Percentiles rank a stretch among this genome's conserved stretches.
Conservation (phyloP, 1,140 invertebrate species). For the Colletes gigas region DNA sequence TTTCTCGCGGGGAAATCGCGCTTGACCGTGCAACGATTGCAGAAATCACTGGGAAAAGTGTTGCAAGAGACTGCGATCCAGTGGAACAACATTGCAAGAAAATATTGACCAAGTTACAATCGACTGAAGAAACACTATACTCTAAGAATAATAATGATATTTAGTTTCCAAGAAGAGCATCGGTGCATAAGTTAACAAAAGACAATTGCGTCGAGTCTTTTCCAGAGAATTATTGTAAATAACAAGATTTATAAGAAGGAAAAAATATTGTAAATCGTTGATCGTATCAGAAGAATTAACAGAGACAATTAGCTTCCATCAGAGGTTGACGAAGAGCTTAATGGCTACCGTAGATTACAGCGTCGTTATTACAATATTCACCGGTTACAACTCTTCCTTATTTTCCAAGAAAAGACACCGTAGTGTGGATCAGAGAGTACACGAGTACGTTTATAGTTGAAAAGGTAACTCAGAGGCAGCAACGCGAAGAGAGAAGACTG, state of each 20-base stretch:
- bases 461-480: neutral
- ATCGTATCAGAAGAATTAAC: neutral
- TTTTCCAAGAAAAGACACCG: neutral
- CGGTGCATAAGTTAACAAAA: neutral
- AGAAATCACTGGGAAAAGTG: slow-evolving; percentile 51
- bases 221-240: neutral
- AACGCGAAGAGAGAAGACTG: neutral
- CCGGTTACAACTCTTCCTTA: neutral
- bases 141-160: neutral
- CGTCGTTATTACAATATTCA: neutral
- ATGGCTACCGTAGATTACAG: neutral
- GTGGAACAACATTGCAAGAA: neutral
- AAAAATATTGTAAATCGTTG: neutral
- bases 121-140: neutral
- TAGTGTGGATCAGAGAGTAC: neutral
- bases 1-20: slow-evolving; percentile 68
- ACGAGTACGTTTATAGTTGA: neutral
- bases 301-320: neutral
- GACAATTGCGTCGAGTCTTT: too few species aligned
- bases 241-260: neutral
- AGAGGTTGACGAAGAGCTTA: neutral
- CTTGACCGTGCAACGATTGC: slow-evolving; percentile 38
- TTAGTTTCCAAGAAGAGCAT: neutral
- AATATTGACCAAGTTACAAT: slow-evolving; percentile 1
- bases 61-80: slow-evolving; percentile 40